phyloP scores from a whole-genome alignment of 2,113 vertebrate species.

The Pelobates fuscus region DNA sequence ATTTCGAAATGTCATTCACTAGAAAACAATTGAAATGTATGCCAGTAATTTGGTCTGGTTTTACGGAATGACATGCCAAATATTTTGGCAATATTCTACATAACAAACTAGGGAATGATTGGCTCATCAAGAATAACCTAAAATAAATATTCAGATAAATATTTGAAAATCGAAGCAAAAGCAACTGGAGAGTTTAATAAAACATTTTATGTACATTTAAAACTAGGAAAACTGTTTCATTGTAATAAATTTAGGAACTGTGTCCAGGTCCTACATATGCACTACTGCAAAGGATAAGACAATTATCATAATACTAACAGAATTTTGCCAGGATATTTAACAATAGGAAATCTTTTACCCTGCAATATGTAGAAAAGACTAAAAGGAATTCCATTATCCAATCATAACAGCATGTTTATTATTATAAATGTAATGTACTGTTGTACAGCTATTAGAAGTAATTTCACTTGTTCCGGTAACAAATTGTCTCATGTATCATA shows the following conservation, averaged over 20 bases:
- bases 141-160: too few relatives aligned
- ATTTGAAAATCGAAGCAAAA: not conserved
- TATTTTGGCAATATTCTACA: not conserved
- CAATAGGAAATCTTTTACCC: not conserved
- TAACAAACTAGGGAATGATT: not conserved
- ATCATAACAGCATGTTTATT: not conserved
- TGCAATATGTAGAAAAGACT: not conserved
- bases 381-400: not conserved
- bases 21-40: not conserved
- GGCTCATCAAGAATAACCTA: too few relatives aligned
- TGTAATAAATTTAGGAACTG: not conserved
- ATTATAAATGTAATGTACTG: not conserved
- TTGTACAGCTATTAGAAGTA: not conserved
- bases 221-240: not conserved
- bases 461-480: not conserved
- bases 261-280: not conserved
- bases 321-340: not conserved
- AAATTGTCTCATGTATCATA: not conserved
- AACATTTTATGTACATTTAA: not conserved
- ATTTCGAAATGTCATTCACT: not conserved
- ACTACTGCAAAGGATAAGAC: not conserved
- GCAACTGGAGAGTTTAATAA: not conserved
- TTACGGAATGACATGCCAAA: not conserved
- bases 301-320: not conserved
- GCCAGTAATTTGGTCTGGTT: not conserved